A percentile compares a stretch with the other conserved stretches of the same genome.
phyloP scores from a whole-genome alignment of 23 tunicate genomes.

The Halocynthia aurantium region DNA sequence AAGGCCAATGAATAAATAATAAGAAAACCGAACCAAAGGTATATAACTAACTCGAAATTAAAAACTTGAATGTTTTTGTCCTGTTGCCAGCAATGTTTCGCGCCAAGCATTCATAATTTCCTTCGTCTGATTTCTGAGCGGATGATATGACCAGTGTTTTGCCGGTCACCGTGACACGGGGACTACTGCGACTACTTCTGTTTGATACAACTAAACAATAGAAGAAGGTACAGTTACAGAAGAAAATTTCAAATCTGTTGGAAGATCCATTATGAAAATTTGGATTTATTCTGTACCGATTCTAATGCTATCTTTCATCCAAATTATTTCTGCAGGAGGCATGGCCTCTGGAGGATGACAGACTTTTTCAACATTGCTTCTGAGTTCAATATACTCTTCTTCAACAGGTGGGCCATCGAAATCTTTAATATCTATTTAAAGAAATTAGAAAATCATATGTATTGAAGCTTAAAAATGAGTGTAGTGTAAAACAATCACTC shows the following conservation, averaged over 20 bases:
- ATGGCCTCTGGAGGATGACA: slow-evolving; percentile 19
- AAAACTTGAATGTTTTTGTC: slow-evolving; percentile 11
- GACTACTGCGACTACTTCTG: background rate
- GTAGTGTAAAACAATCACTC: background rate
- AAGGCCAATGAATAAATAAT: background rate
- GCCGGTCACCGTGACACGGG: background rate
- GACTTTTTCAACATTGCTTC: slow-evolving; percentile 11
- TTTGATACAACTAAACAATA: background rate
- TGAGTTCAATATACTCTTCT: slow-evolving; percentile 14
- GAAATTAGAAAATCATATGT: background rate
- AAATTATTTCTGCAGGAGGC: slow-evolving; percentile 4
- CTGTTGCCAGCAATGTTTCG: slow-evolving; percentile 38
- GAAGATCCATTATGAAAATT: background rate
- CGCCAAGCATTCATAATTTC: slow-evolving; percentile 39
- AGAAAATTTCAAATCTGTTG: background rate
- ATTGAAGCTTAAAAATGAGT: background rate
- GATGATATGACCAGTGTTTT: slow-evolving; percentile 27
- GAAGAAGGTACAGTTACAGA: background rate
- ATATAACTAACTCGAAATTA: background rate
- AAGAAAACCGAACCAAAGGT: background rate
- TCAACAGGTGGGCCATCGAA: background rate
- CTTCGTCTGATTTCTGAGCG: slow-evolving; percentile 29
- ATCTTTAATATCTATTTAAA: background rate
- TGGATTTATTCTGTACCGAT: slow-evolving; percentile 9
- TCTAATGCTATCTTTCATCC: slow-evolving; percentile 19